phyloP scores from a whole-genome alignment of 2,113 vertebrate species.

The Hemicordylus capensis region DNA sequence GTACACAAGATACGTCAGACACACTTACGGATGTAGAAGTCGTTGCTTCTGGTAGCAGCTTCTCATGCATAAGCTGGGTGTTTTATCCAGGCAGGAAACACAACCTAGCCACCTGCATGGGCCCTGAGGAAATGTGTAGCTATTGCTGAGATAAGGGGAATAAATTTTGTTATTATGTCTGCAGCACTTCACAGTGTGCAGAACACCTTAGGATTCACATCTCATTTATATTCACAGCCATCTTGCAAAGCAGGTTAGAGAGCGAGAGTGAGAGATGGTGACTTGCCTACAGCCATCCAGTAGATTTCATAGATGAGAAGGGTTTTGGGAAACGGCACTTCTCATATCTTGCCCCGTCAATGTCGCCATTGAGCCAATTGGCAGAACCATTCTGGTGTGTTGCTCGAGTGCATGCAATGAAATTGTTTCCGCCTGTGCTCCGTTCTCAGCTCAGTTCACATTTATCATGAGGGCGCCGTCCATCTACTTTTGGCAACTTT shows the following conservation, averaged over 20 bases:
- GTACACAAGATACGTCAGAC: fast-evolving
- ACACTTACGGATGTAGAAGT: fast-evolving
- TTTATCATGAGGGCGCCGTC: not conserved
- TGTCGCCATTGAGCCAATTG: no score
- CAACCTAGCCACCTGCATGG: not conserved
- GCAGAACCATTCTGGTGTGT: no score
- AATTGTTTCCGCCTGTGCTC: no score
- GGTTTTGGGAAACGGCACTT: not conserved
- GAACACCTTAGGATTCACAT: not conserved
- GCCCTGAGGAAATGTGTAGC: not conserved
- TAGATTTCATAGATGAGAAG: not conserved
- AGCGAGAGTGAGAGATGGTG: not conserved
- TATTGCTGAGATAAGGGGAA: constrained; percentile 9
- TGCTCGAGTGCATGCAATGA: not conserved
- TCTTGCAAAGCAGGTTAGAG: not conserved
- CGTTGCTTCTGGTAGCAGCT: fast-evolving
- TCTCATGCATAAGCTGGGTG: fast-evolving
- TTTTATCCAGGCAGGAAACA: not conserved
- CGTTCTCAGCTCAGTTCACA: not conserved
- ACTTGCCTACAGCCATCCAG: not conserved
- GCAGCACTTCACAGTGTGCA: not conserved
- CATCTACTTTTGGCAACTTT: not conserved
- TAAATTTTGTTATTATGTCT: constrained; percentile 4
- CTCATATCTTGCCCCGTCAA: not conserved
- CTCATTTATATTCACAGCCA: not conserved